These are phyloP conservation scores for Archaeoteleia sp. DNA, from an alignment of 2,888 invertebrate genomes.

Conservation along the genomic window DNA sequence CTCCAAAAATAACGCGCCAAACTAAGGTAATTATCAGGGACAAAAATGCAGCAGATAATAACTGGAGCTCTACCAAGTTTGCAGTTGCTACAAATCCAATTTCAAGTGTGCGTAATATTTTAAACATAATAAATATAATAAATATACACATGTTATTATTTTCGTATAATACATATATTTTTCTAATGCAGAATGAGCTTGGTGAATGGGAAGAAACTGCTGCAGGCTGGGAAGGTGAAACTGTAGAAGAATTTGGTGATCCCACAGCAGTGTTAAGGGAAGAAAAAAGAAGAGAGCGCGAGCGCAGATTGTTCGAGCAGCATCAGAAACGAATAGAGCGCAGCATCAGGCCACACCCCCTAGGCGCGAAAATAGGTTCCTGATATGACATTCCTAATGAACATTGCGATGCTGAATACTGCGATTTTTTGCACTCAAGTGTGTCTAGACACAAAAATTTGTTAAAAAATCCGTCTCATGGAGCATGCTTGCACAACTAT, in stretches of 20 bases:
- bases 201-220: constrained; percentile 77
- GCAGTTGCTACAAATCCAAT: constrained; percentile 75
- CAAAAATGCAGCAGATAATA: constrained; percentile 58
- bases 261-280: constrained; percentile 64
- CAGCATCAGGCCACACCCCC: constrained; percentile 63
- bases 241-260: constrained; percentile 67
- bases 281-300: constrained; percentile 65
- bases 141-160: not conserved
- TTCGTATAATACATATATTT: not conserved
- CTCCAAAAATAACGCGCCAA: constrained; percentile 79
- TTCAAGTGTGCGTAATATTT: constrained; percentile 70
- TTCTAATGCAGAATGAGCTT: constrained; percentile 74
- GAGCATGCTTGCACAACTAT: constrained; percentile 32
- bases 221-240: constrained; percentile 77
- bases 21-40: constrained; percentile 77
- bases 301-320: constrained; percentile 66
- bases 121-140: constrained; percentile 46
- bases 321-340: constrained; percentile 67
- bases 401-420: not conserved
- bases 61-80: constrained; percentile 74
- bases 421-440: constrained; percentile 12
- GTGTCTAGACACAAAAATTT: constrained; percentile 26
- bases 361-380: constrained; percentile 69
- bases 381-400: constrained; percentile 58
- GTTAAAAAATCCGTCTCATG: constrained; percentile 24